Base-by-base conservation (phyloP, 2,113 vertebrate genomes). In the Pleuronectes platessa region DNA sequence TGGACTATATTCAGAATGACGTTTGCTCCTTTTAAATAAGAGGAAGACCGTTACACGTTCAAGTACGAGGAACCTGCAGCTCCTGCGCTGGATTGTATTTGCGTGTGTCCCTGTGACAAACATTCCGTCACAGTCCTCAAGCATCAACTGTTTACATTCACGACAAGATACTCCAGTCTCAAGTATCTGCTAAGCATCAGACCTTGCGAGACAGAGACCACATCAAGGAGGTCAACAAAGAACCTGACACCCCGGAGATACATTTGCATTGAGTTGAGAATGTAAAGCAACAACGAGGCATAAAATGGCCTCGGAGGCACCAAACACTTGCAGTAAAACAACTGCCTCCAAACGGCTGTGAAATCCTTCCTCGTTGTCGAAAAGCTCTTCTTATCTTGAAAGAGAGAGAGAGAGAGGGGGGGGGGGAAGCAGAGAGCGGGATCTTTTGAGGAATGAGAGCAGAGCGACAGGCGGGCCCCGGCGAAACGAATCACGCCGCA, bases 221-320 rank as follows among this genome's bases (percentile, higher is more conserved):
- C 89, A 90, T 93, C 89, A 90, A 92, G 82, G 88, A 91, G 90
- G 90, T 92, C 92, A 93, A 92, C 89, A 92, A 90, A 90, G 81
- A 90, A 89, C 71, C 79, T 56, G 87, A 93, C 92, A 93, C 90
- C 90, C 83, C 23, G 78, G 80, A 91, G 90, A 89, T 71, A 89
- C 90, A 93, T 94, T 93, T 92, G 85, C 90, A 93, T 92, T 88
- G 88, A 92, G 89, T 92, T 21, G 83, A 88, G 89, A 93, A 93
- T 90, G 85, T 82, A 75, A 90, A 92, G 74, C 79, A 90, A 82
- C 84, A 79, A 71, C 58, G 2, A 51, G 81, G 82, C 71, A 88
- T 76, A 74, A 88, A 90, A 81, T 71, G 78, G 73, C 77, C 82
- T 87, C 24, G 5, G 76, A 80, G 86, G 74, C 74, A 81, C 71